Evolutionary conservation across 2,888 invertebrate species (phyloP).

Genomic region (Phengaris arion): DNA sequence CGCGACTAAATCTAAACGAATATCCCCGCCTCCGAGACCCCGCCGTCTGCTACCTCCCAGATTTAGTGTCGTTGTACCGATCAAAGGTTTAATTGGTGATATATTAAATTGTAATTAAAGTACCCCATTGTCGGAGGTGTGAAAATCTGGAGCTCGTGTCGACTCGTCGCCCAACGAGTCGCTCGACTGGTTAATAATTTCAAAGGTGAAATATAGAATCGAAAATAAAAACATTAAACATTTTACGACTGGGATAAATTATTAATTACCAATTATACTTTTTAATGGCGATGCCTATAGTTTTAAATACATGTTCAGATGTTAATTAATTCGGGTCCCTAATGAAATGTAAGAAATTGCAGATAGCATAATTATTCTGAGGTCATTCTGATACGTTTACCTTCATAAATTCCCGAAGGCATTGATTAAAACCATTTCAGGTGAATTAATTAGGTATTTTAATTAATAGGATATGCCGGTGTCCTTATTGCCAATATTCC

Average conservation of each 20-base stretch:
- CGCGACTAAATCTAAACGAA: constrained; percentile 42
- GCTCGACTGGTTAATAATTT: background rate
- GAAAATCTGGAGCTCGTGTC: constrained; percentile 55
- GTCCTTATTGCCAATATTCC: constrained; percentile 79
- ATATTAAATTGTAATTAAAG: constrained; percentile 78
- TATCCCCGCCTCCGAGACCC: constrained; percentile 34
- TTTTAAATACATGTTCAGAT: constrained; percentile 11
- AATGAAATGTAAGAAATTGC: constrained; percentile 28
- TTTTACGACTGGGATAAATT: constrained; percentile 16
- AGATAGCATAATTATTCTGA: constrained; percentile 42
- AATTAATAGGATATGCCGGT: constrained; percentile 78
- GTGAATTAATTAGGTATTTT: constrained; percentile 80
- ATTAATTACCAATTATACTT: constrained; percentile 12
- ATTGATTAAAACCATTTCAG: constrained; percentile 79
- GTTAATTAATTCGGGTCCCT: constrained; percentile 17
- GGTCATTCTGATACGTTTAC: constrained; percentile 53
- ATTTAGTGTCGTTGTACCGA: constrained; percentile 58
- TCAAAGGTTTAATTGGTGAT: constrained; percentile 74
- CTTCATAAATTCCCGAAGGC: constrained; percentile 75
- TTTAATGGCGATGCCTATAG: background rate
- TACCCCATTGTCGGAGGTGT: constrained; percentile 63
- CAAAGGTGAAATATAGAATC: constrained; percentile 9
- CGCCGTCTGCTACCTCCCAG: constrained; percentile 44
- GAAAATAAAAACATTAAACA: constrained; percentile 27
- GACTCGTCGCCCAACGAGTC: constrained; percentile 46